Evolutionary conservation across 2,888 invertebrate species (phyloP).

Genomic region (Suillia variegata): DNA sequence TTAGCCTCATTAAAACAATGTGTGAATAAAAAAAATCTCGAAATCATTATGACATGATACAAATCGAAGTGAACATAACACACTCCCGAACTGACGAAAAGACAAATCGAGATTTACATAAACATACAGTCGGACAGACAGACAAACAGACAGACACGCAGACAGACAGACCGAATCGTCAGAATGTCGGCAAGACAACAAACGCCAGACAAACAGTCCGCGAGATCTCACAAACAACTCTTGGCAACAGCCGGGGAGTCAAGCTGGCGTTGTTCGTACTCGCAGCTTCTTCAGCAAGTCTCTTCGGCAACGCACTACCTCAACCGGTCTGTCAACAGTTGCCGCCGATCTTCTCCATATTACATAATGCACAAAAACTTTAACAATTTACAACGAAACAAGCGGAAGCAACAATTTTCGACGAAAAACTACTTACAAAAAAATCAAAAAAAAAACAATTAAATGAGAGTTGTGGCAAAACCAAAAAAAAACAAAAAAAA

Average conservation of each 20-base stretch:
- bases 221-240: neutral
- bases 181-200: neutral
- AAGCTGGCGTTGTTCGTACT: neutral
- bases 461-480: neutral
- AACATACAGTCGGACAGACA: neutral
- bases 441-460: neutral
- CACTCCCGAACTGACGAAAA: too few species aligned
- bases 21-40: too few species aligned
- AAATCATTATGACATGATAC: neutral
- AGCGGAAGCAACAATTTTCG: slow-evolving; percentile 1
- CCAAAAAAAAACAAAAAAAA: too few species aligned
- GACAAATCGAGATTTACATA: neutral
- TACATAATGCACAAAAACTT: neutral
- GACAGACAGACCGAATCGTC: neutral
- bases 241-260: neutral
- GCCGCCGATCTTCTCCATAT: slow-evolving; percentile 4
- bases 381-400: neutral
- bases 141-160: neutral
- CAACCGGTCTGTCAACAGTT: neutral
- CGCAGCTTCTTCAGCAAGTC: neutral
- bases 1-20: neutral
- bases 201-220: too few species aligned
- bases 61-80: too few species aligned
- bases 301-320: neutral
- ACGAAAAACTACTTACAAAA: neutral